These are phyloP conservation scores for Gallinago paraguaiae DNA, from an alignment of 2,113 vertebrate species.

Conservation along the genomic window DNA sequence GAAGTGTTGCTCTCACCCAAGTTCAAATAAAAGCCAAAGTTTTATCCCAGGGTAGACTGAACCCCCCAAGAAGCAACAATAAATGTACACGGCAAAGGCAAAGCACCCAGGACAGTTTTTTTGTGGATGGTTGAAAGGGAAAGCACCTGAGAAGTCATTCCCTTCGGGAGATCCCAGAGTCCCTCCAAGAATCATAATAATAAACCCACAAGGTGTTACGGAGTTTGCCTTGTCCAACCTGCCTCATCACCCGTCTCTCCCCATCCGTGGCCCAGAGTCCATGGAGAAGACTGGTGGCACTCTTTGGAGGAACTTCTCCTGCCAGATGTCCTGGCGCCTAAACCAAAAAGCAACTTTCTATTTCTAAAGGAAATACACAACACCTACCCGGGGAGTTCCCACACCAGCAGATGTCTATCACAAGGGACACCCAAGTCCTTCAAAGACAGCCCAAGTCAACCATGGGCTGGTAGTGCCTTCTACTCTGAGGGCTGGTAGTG, in stretches of 20 bases:
- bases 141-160: neutral
- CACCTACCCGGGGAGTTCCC: neutral
- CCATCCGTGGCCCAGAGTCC: neutral
- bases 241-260: neutral
- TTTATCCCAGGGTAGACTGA: neutral
- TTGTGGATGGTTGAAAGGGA: neutral
- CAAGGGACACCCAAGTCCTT: neutral
- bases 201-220: fast-evolving
- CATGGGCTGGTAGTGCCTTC: neutral
- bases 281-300: neutral
- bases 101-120: neutral
- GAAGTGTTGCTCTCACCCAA: neutral
- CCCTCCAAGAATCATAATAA: neutral
- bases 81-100: neutral
- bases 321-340: too few species aligned
- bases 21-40: neutral
- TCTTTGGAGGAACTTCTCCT: neutral
- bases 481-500: neutral
- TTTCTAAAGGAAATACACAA: neutral
- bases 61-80: neutral
- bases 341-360: neutral
- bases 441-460: neutral
- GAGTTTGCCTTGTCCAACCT: neutral
- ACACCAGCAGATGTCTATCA: neutral
- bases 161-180: neutral